These are phyloP conservation scores for Drosophila funebris DNA, from an alignment of 1,140 invertebrate species.

Conservation along the genomic window DNA sequence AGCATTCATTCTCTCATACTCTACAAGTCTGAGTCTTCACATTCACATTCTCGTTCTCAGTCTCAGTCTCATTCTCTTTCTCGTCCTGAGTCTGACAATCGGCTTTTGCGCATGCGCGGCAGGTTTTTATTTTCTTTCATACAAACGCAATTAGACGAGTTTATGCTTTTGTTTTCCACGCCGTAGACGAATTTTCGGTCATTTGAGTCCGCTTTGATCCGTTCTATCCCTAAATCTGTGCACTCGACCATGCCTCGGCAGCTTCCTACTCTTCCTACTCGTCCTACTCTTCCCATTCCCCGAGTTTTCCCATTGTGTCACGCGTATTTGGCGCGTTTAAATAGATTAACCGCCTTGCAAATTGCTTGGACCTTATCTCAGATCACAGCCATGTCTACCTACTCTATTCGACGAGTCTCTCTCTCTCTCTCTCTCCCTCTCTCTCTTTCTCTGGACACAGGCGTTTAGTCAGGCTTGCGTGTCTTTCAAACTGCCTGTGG, in stretches of 20 bases:
- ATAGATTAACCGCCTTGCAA: slow-evolving; percentile 83
- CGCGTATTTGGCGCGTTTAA: slow-evolving; percentile 83
- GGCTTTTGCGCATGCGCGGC: slow-evolving; percentile 60
- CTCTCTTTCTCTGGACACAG: not conserved
- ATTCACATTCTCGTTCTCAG: not conserved
- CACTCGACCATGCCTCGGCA: slow-evolving; percentile 62
- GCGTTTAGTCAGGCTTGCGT: slow-evolving; percentile 27
- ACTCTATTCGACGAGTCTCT: not conserved
- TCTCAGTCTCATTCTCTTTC: slow-evolving; percentile 24
- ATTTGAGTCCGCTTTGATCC: slow-evolving; percentile 61
- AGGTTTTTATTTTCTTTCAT: slow-evolving; percentile 52
- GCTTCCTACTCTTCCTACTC: slow-evolving; percentile 21
- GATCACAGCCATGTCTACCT: slow-evolving; percentile 38
- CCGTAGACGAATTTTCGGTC: slow-evolving; percentile 62
- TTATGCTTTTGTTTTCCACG: slow-evolving; percentile 63
- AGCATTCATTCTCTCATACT: slow-evolving; percentile 22
- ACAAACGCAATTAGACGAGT: slow-evolving; percentile 80
- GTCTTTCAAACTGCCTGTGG: slow-evolving; percentile 9
- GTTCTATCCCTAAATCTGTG: slow-evolving; percentile 80
- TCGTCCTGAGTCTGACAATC: slow-evolving; percentile 32
- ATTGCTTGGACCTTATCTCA: slow-evolving; percentile 70
- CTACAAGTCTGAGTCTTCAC: not conserved
- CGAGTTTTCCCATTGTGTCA: slow-evolving; percentile 62
- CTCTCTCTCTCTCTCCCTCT: not conserved
- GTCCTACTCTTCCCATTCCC: not conserved